Base-by-base conservation (phyloP, 2,797 vertebrate genomes). In the Hybognathus amarus region DNA sequence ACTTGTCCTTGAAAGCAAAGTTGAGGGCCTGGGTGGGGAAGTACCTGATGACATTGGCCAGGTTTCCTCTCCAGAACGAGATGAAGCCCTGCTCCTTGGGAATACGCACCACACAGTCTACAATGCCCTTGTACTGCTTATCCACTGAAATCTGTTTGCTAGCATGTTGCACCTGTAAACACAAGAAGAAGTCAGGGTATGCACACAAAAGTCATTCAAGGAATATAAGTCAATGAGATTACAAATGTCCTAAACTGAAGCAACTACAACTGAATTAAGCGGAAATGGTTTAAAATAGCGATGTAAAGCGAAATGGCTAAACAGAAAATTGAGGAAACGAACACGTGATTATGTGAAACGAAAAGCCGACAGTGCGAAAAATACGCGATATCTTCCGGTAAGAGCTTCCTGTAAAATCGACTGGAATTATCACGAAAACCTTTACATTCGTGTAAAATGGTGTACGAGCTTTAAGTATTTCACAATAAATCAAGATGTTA, bases 1-100 rank as follows among this genome's bases (percentile, higher is more conserved):
- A 98, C 93, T 97, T 98, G 91, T 97, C 97, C 92, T 97, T 98
- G 95, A 98, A 98, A 83, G 97, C 96, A 69, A 98, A 98, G 95
- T 97, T 98, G 88, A 98, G 96, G 85, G 97, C 97, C 90, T 98
- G 97, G 61, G 96, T 97, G 87, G 97, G 97, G 93, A 98, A 97
- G 93, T 98, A 98, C 71, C 96, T 90, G 93, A 98, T 97, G 88
- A 98, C 97, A 2, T 97, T 97, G 92, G 97, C 97, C 90, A 98
- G 89, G 89, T 97, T 98, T 13, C 97, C 97, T 79, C 96, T 96
- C 97, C 97, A 98, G 91, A 96, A 98, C 0, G 97, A 96, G 70
- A 97, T 15, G 91, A 97, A 91, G 70, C 97, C 96, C 89, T 98
- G 97, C 92, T 98, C 97, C 82, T 96, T 96, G 77, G 96, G 97